Base-by-base conservation (phyloP, 2,113 vertebrate genomes). In the Ailurus styani region DNA sequence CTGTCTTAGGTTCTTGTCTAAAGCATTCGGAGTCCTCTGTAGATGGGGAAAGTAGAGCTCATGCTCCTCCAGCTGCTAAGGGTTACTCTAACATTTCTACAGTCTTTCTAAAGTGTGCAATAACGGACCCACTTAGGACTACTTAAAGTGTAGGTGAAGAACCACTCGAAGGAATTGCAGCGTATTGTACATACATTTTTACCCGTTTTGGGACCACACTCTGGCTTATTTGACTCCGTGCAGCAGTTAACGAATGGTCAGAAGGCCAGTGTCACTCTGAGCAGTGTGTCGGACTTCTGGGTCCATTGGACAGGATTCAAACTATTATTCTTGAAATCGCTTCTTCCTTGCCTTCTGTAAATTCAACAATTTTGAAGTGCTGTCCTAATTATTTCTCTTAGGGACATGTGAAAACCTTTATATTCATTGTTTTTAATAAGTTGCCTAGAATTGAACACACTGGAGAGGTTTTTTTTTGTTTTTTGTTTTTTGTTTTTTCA, bases 401-500 rank as follows among this genome's bases (percentile, higher is more conserved):
- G 17, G 50, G 84, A 77, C 50, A 12, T 15, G 4, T 72, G 55
- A 66, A 96, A 89, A 62, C n/a, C 8, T 31, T 45, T 78, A 66
- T 29, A 27, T 83, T 93, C 42, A 45, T 89, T 96, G n/a, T 40
- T 54, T 77, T 70, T 93, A 95, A 75, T 47, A 94, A 68, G 15
- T 68, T 93, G 20, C 37, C 25, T 93, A 18, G 23, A 96, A 96
- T 7, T 75, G 40, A 78, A 50, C 50, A 31, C 60, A 73, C 27
- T 13, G 13, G 47, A 29, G 40, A 93, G 42, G 6, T 15, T 88
- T 84, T 93, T 84, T 75, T 82, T 40, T 42, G 18, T 88, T 81
- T 93, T 85, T 77, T n/a, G n/a, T n/a, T n/a, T n/a, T n/a, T n/a
- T n/a, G n/a, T 75, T 73, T 77, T 64, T 72, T 89, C 57, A 92